Evolutionary conservation across 2,113 vertebrate genomes (phyloP).

Genomic region (Nerophis ophidion): DNA sequence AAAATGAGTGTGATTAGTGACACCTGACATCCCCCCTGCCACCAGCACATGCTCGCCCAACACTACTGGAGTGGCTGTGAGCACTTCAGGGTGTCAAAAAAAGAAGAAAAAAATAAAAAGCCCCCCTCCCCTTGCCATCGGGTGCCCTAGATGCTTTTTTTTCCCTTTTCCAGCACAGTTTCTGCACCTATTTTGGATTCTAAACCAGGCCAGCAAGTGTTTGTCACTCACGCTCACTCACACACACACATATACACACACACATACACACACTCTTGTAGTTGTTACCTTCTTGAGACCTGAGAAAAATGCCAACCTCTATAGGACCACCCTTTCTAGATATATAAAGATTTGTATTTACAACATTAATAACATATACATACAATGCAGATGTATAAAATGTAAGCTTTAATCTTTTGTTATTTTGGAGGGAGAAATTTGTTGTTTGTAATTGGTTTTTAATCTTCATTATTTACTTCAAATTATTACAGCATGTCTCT

Average conservation of each 20-base stretch:
- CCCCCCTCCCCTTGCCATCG: slow-evolving; percentile 18
- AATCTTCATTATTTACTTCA: too few species aligned
- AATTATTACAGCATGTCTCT: too few species aligned
- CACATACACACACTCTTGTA: neutral
- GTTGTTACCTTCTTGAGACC: too few species aligned
- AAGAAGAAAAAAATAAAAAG: neutral
- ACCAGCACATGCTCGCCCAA: slow-evolving; percentile 24
- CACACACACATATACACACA: neutral
- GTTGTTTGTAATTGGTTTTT: too few species aligned
- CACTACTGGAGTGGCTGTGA: slow-evolving; percentile 15
- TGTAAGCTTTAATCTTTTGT: neutral
- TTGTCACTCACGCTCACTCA: slow-evolving; percentile 2
- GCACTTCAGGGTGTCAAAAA: neutral
- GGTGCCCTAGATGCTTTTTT: slow-evolving; percentile 53
- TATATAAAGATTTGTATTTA: too few species aligned
- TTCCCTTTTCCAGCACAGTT: slow-evolving; percentile 48
- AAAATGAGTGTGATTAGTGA: neutral
- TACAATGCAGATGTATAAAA: too few species aligned
- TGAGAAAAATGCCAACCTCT: too few species aligned
- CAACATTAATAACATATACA: too few species aligned
- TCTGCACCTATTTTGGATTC: slow-evolving; percentile 57
- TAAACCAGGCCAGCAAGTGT: slow-evolving; percentile 53
- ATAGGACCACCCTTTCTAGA: too few species aligned
- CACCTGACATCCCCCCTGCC: slow-evolving; percentile 20
- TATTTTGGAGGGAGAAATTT: too few species aligned